Percentiles rank a stretch among this genome's conserved stretches.
Evolutionary conservation across 2,888 invertebrate species (phyloP).

Genomic region (Nomada flava): DNA sequence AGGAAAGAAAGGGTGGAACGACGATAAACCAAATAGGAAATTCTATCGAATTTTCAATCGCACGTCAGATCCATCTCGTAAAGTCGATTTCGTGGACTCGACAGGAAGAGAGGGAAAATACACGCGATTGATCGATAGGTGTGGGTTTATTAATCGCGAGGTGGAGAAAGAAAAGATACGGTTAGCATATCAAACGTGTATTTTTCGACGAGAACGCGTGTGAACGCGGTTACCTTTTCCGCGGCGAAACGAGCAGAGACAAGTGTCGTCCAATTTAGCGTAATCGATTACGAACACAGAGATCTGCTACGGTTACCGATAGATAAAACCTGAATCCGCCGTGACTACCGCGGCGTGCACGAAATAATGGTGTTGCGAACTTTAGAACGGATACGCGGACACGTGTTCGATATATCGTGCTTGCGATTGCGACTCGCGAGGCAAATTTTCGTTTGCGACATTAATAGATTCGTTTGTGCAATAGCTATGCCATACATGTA

Average conservation of each 20-base stretch:
- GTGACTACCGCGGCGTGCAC: neutral
- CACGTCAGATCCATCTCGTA: slow-evolving; percentile 23
- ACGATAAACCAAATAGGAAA: neutral
- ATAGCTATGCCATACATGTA: too few relatives aligned
- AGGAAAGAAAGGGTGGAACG: neutral
- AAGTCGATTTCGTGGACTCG: slow-evolving; percentile 32
- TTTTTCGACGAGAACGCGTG: slow-evolving; percentile 61
- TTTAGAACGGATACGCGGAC: neutral
- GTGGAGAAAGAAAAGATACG: neutral
- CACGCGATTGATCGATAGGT: neutral
- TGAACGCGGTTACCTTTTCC: slow-evolving; percentile 49
- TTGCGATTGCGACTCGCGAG: neutral
- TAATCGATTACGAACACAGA: slow-evolving; percentile 29
- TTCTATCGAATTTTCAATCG: slow-evolving; percentile 17
- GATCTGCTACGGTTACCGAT: neutral
- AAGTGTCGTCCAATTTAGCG: slow-evolving; percentile 57
- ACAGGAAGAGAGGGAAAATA: neutral
- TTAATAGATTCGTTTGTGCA: neutral
- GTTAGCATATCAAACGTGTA: slow-evolving; percentile 65
- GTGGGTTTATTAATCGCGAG: slow-evolving; percentile 30
- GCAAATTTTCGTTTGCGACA: slow-evolving; percentile 1
- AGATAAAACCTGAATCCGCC: slow-evolving; percentile 4
- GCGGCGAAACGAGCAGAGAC: slow-evolving; percentile 35
- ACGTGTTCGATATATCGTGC: neutral
- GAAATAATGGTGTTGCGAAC: slow-evolving; percentile 12